Evolutionary conservation across 2,888 invertebrate genomes (phyloP).

Genomic region (Sphaerophoria rueppellii): DNA sequence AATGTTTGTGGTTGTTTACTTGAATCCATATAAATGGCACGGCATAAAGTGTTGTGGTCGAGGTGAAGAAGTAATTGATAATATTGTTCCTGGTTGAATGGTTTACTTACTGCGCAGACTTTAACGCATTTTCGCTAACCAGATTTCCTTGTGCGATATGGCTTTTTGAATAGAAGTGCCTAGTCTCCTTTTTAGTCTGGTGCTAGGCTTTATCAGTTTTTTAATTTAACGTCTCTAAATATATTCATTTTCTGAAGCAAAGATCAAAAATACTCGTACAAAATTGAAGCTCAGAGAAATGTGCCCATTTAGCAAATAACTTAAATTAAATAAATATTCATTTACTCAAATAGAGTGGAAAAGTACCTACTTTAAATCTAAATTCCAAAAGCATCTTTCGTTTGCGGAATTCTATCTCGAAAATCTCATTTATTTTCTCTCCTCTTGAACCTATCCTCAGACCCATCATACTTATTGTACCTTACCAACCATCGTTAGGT

Average conservation of each 20-base stretch:
- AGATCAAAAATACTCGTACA: too few relatives aligned
- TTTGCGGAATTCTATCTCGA: conserved; percentile 55
- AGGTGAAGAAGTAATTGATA: conserved; percentile 53
- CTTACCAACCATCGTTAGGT: neutral
- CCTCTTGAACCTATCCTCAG: conserved; percentile 17
- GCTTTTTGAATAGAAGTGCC: too few relatives aligned
- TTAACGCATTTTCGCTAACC: too few relatives aligned
- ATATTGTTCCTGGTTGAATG: conserved; percentile 50
- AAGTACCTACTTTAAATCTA: conserved; percentile 71
- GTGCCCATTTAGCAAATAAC: conserved; percentile 67
- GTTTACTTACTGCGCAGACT: too few relatives aligned
- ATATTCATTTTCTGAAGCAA: too few relatives aligned
- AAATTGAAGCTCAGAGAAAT: conserved; percentile 53
- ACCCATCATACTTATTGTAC: neutral
- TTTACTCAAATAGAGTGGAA: conserved; percentile 73
- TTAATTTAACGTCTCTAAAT: too few relatives aligned
- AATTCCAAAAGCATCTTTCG: conserved; percentile 61
- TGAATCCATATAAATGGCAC: too few relatives aligned
- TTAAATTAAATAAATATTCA: conserved; percentile 73
- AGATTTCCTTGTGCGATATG: too few relatives aligned
- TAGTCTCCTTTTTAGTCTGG: too few relatives aligned
- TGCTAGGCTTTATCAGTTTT: too few relatives aligned
- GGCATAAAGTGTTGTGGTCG: neutral
- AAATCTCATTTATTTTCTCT: conserved; percentile 15
- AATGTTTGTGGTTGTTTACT: too few relatives aligned